These are phyloP conservation scores for Drosophila gunungcola DNA, from an alignment of 1,140 invertebrate genomes.

Conservation along the genomic window DNA sequence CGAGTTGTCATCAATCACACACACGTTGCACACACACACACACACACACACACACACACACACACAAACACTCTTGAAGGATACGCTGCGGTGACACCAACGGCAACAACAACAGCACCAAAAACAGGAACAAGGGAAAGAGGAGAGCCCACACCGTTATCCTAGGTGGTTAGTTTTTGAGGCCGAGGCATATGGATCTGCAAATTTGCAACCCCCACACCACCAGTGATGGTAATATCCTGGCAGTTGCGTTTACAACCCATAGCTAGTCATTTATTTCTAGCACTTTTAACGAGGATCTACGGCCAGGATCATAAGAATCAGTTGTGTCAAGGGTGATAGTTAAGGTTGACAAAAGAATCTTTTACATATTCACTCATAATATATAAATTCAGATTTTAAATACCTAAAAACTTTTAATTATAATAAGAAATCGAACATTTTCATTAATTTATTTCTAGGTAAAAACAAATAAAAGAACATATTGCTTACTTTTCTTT, in stretches of 20 bases:
- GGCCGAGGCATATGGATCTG: conserved; percentile 6
- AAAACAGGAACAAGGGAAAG: conserved; percentile 46
- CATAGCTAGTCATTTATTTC: not conserved
- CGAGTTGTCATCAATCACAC: conserved; percentile 83
- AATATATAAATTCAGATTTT: too few species aligned
- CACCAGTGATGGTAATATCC: conserved; percentile 5
- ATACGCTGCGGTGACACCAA: conserved; percentile 58
- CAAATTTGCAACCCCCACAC: conserved; percentile 50
- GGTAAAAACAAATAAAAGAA: too few species aligned
- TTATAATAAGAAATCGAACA: too few species aligned
- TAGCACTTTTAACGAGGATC: not conserved
- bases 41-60: conserved; percentile 40
- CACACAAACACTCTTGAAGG: conserved; percentile 43
- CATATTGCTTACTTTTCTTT: too few species aligned
- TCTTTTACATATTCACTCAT: too few species aligned
- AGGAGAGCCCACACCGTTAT: conserved; percentile 36
- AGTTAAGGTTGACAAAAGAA: too few species aligned
- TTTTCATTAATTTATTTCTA: too few species aligned
- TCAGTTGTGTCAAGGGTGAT: too few species aligned
- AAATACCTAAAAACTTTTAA: too few species aligned
- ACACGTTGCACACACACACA: conserved; percentile 68
- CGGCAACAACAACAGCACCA: conserved; percentile 22
- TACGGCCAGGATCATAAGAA: not conserved
- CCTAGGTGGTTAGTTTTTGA: conserved; percentile 56
- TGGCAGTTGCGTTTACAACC: not conserved